Evolutionary conservation across 1,140 invertebrate genomes (phyloP), one percentile per base, ranked within the genome.

Genomic region (Acromyrmex heyeri): DNA sequence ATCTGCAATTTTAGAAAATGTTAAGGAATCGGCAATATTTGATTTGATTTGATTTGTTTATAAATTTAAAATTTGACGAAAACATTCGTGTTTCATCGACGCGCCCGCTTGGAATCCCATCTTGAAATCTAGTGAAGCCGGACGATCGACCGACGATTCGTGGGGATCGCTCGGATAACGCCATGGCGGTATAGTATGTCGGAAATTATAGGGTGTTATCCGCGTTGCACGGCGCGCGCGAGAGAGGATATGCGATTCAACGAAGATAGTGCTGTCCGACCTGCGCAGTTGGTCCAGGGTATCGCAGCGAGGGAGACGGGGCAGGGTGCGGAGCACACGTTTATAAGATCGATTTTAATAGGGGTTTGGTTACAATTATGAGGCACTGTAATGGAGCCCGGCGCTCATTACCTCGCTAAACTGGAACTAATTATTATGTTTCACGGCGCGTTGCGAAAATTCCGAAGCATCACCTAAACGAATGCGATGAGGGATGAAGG

Each of bases 191-290:
- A 88, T 93, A 94, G 91, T 93, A 93, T 94, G 93, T 94, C 93
- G 92, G 91, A 94, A 94, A 94, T 94, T 94, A 94, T 91, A 94
- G 93, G 93, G 93, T 94, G 93, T 94, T 94, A 94, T 92, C 88
- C 91, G 88, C 92, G 90, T 88, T 88, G 88, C 76, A 89, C 72
- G 72, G 82, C 89, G 88, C 91, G 61, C 77, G 73, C 79, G 87
- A 83, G 91, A 89, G 92, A 92, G 91, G 86, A 92, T 93, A 87
- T 89, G 92, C 92, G 93, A 94, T 94, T 93, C 92, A 90, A 91
- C 86, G 89, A 70, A 91, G 93, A 94, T 94, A 94, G 89, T 90
- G 90, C 85, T 89, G 83, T 69, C 83, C 70, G 82, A 78, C 62
- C 75, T 69, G 67, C 48, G 18, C 64, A 55, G 70, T 86, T 67